A percentile compares a stretch with the other conserved stretches of the same genome.
Conservation (phyloP, 1,140 invertebrate genomes). For the Anoplophora glabripennis region DNA sequence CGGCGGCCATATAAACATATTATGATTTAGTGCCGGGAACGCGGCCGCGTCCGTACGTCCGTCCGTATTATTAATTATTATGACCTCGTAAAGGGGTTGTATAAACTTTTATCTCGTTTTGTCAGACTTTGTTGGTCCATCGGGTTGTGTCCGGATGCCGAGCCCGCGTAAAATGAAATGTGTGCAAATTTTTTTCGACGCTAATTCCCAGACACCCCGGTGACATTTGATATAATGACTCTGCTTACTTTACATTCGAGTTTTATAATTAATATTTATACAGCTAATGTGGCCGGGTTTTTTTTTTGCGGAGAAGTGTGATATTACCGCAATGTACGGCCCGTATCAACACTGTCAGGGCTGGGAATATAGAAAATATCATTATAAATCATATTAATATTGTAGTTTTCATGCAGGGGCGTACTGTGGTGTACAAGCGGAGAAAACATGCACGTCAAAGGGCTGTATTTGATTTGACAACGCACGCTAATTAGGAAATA, state of each 20-base stretch:
- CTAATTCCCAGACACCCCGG: constrained; percentile 28
- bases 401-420: no score
- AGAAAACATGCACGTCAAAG: no score
- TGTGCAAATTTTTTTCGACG: constrained; percentile 31
- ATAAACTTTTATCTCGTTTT: constrained; percentile 40
- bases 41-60: constrained; percentile 16
- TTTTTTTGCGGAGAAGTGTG: background rate
- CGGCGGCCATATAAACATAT: constrained; percentile 36
- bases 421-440: no score
- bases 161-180: constrained; percentile 32
- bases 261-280: constrained; percentile 34
- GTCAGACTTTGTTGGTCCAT: constrained; percentile 39
- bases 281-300: constrained; percentile 11
- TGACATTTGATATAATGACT: constrained; percentile 36
- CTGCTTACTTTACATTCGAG: constrained; percentile 26
- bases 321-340: no score
- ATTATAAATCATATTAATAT: no score
- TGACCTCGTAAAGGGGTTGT: constrained; percentile 38
- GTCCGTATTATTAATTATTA: constrained; percentile 39
- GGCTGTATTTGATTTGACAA: no score
- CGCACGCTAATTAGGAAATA: no score
- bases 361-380: no score
- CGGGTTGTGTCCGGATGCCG: constrained; percentile 24
- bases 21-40: constrained; percentile 36
- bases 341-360: no score